Base-by-base conservation (phyloP, 2,797 vertebrate species). In the Chelmon rostratus region DNA sequence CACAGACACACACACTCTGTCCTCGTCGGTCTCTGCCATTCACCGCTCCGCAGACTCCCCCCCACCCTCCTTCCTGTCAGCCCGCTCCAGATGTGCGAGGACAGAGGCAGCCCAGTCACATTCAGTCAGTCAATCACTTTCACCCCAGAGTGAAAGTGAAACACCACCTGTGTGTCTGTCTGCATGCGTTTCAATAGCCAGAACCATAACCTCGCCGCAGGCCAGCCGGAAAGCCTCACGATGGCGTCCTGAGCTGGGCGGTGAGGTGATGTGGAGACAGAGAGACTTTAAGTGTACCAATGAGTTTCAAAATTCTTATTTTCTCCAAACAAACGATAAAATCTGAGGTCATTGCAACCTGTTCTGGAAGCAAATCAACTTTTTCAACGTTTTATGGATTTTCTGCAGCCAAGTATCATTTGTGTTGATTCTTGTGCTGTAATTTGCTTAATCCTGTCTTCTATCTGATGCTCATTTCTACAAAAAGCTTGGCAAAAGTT, bases 91-190 rank as follows among this genome's bases (percentile, higher is more conserved):
- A 92, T 92, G 87, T 91, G 86, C 65, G 72, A 78, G 74, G 81
- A 88, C 83, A 88, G 88, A 90, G 83, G 76, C 76, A 83, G 83
- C 82, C 82, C 82, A 87, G 82, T 91, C 85, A 69, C 38, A 76
- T 81, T 78, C 78, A 77, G 50, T 79, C 68, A 84, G 68, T 74
- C 84, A 83, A 85, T 83, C 82, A 88, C 79, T 89, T 84, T 91
- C 89, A 80, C 79, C 74, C 70, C 64, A 16, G 83, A 85, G 90
- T 81, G 76, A 89, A 86, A 93, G 91, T 86, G 87, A 89, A 91
- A 85, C 89, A 90, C 90, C 93, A 93, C 91, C 91, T 93, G 90
- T 82, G 73, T 72, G 82, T 86, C 84, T 88, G 85, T 87, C 78
- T 89, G 81, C 70, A 31, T 77, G 79, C 21, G 50, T 84, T 86